phyloP scores from a whole-genome alignment of 1,140 invertebrate species.

The Monochamus saltuarius region DNA sequence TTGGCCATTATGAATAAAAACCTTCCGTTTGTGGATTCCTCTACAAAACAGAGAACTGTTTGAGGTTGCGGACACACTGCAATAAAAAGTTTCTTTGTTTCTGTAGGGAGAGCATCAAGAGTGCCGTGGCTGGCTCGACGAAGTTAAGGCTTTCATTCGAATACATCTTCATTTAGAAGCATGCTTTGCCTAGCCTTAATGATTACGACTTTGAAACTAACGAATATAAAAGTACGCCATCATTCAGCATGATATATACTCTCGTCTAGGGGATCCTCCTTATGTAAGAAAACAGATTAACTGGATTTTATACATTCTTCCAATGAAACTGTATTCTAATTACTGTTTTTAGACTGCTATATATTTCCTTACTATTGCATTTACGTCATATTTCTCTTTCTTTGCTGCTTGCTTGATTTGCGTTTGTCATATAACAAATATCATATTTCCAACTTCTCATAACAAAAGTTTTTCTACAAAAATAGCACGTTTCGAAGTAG shows the following conservation, averaged over 20 bases:
- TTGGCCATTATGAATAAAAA: conserved; percentile 27
- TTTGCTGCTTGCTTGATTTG: too few species aligned
- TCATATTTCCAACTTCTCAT: too few species aligned
- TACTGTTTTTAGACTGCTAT: conserved; percentile 6
- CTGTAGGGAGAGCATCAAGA: conserved; percentile 12
- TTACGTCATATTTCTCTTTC: too few species aligned
- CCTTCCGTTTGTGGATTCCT: conserved; percentile 8
- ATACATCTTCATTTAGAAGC: conserved; percentile 31
- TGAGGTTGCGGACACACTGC: conserved; percentile 17
- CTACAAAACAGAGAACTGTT: conserved; percentile 24
- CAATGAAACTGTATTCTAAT: conserved; percentile 23
- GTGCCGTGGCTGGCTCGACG: neutral
- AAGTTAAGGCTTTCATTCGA: neutral
- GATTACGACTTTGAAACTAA: conserved; percentile 32
- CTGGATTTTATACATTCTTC: conserved; percentile 27
- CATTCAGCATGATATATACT: conserved; percentile 34
- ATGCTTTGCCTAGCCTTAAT: conserved; percentile 29
- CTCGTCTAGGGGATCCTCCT: conserved; percentile 28
- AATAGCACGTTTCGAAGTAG: too few species aligned
- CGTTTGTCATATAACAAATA: too few species aligned
- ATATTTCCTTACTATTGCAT: too few species aligned
- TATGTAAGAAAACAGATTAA: conserved; percentile 35
- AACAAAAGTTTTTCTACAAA: too few species aligned
- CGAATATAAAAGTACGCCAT: conserved; percentile 37
- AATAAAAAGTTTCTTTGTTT: conserved; percentile 33